phyloP scores from a whole-genome alignment of 2,113 vertebrate species.

The Grus americana region DNA sequence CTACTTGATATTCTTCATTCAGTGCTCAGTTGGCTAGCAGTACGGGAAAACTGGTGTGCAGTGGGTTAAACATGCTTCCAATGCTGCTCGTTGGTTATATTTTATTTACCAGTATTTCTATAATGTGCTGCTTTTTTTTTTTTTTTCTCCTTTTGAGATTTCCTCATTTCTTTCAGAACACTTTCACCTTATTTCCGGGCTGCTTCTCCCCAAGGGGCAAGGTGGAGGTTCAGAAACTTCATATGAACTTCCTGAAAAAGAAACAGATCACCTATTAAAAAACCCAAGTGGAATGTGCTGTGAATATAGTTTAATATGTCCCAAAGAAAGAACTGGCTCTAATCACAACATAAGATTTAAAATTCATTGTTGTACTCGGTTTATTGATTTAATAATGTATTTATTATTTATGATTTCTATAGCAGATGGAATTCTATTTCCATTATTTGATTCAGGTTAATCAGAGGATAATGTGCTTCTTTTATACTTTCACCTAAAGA shows the following conservation, averaged over 20 bases:
- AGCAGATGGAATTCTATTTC: slow-evolving; percentile 24
- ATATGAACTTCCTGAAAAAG: slow-evolving; percentile 64
- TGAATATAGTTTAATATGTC: slow-evolving; percentile 25
- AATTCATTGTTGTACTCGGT: slow-evolving; percentile 27
- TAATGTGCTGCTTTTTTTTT: not conserved
- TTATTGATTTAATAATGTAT: slow-evolving; percentile 57
- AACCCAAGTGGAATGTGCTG: slow-evolving; percentile 33
- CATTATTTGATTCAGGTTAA: slow-evolving; percentile 34
- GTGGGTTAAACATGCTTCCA: slow-evolving; percentile 26
- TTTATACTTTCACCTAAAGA: slow-evolving; percentile 8
- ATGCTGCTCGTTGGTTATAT: slow-evolving; percentile 17
- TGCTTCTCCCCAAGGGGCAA: not conserved
- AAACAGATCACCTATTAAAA: slow-evolving; percentile 65
- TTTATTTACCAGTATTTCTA: slow-evolving; percentile 54
- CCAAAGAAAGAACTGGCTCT: slow-evolving; percentile 53
- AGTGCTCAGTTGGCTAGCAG: not conserved
- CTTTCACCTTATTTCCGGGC: slow-evolving; percentile 58
- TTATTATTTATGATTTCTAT: slow-evolving; percentile 56
- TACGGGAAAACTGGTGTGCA: not conserved
- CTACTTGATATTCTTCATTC: not conserved
- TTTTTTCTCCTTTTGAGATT: slow-evolving; percentile 19
- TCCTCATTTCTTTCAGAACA: slow-evolving; percentile 47
- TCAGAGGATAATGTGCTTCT: slow-evolving; percentile 15
- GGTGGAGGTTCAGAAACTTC: slow-evolving; percentile 57
- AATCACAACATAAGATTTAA: slow-evolving; percentile 29